phyloP scores from a whole-genome alignment of 2,888 invertebrate species.

The Drosophila antonietae region DNA sequence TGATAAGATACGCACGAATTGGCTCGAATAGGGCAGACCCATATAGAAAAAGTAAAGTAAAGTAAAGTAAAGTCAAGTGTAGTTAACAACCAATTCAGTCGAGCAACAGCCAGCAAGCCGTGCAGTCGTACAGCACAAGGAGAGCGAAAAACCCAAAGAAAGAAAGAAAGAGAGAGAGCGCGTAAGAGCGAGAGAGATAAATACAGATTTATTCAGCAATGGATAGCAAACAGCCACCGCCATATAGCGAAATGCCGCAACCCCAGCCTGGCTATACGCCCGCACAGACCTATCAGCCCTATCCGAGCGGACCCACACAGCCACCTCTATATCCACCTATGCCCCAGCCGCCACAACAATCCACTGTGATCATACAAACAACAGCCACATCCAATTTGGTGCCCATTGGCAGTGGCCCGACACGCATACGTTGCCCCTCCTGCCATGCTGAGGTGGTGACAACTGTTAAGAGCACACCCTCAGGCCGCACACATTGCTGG shows the following conservation, averaged over 20 bases:
- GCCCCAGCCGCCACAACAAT: constrained; percentile 61
- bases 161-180: not conserved
- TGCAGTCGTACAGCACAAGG: constrained; percentile 38
- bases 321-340: constrained; percentile 62
- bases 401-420: constrained; percentile 70
- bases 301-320: constrained; percentile 68
- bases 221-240: constrained; percentile 78
- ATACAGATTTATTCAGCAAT: constrained; percentile 25
- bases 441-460: constrained; percentile 85
- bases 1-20: constrained; percentile 40
- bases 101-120: constrained; percentile 33
- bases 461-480: constrained; percentile 82
- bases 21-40: constrained; percentile 1
- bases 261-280: constrained; percentile 73
- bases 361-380: constrained; percentile 79
- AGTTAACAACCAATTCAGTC: constrained; percentile 43
- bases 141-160: not conserved
- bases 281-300: constrained; percentile 81
- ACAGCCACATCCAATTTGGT: constrained; percentile 68
- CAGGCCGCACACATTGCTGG: constrained; percentile 81
- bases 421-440: constrained; percentile 84
- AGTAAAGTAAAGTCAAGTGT: constrained; percentile 6
- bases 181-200: not conserved
- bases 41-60: not conserved
- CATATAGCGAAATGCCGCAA: constrained; percentile 65